Evolutionary conservation across 2,797 vertebrate species (phyloP), one percentile per base, ranked within the genome.

Genomic region (Fundulus diaphanus): DNA sequence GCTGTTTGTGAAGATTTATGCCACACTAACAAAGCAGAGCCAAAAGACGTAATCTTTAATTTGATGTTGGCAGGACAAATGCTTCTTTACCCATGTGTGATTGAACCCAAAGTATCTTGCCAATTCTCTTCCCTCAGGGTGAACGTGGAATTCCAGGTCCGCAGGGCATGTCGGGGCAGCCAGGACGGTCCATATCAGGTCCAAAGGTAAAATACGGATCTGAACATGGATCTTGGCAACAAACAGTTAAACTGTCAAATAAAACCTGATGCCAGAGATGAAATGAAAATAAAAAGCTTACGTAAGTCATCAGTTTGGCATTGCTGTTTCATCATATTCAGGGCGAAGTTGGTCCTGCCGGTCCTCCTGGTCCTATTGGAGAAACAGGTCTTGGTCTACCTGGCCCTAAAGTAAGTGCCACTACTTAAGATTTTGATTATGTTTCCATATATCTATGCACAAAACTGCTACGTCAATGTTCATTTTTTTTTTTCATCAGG

Each of bases 381-480:
- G 97, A 98, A 94, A 95, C 96, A 82, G 97, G 97, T 52, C 89
- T 95, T 73, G 97, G 97, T 74, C 93, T 97, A 87, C 96, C 96
- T 82, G 97, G 97, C 73, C 95, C 96, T 89, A 98, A 97, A 96
- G 97, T 97, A 92, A 81, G 81, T 22, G 31, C n/a, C 51, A 35
- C 8, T 5, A 54, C 29, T 48, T 44, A 44, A 40, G 2, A 65
- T 71, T 65, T 44, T 29, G 15, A 1, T 31, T 65, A 1, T 5
- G 74, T 74, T 73, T 24, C 24, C 12, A 48, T 22, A 33, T 70
- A 48, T 44, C 82, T 8, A n/a, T 49, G 1, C 1, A 65, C 35
- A 56, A 1, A 12, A 61, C 24, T 27, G 44, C 70, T 1, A 27
- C 57, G n/a, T 51, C 73, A 63, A 11, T 75, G 22, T 59, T 77